phyloP scores from a whole-genome alignment of 2,113 vertebrate genomes.

The Pluvianellus socialis region DNA sequence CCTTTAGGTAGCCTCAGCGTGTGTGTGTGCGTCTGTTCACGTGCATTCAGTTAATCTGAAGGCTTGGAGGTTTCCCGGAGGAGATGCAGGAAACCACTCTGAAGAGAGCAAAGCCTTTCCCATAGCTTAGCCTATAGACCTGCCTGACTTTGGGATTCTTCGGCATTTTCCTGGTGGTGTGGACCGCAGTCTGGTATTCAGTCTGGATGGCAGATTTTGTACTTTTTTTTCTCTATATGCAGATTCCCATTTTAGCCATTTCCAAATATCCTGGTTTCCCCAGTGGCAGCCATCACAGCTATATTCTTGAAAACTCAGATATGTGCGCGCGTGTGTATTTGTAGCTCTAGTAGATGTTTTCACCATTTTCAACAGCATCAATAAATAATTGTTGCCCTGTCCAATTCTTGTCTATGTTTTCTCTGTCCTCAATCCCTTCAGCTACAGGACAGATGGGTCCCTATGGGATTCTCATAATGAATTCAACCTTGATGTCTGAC shows the following conservation, averaged over 20 bases:
- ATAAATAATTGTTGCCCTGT: not conserved
- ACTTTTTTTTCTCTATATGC: not conserved
- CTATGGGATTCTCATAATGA: not conserved
- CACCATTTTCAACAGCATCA: not conserved
- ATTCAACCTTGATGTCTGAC: conserved; percentile 5
- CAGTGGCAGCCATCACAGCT: not conserved
- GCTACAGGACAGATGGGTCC: not conserved
- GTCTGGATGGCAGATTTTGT: not conserved
- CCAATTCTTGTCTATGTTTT: not conserved
- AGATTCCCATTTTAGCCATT: not conserved
- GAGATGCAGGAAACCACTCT: not conserved
- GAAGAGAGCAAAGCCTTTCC: not conserved
- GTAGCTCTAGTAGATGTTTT: not conserved
- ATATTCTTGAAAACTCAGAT: not conserved
- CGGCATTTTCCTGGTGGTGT: not conserved
- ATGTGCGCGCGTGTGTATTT: rapidly evolving
- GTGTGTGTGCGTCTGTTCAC: no score
- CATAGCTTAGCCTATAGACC: not conserved
- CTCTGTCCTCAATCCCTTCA: not conserved
- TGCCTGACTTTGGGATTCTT: not conserved
- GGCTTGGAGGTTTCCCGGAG: not conserved
- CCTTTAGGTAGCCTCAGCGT: not conserved
- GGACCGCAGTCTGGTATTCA: not conserved
- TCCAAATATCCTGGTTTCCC: not conserved
- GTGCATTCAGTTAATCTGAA: not conserved